These are phyloP conservation scores for Allolobophora icterica DNA, from an alignment of 2,888 invertebrate genomes.

Conservation along the genomic window DNA sequence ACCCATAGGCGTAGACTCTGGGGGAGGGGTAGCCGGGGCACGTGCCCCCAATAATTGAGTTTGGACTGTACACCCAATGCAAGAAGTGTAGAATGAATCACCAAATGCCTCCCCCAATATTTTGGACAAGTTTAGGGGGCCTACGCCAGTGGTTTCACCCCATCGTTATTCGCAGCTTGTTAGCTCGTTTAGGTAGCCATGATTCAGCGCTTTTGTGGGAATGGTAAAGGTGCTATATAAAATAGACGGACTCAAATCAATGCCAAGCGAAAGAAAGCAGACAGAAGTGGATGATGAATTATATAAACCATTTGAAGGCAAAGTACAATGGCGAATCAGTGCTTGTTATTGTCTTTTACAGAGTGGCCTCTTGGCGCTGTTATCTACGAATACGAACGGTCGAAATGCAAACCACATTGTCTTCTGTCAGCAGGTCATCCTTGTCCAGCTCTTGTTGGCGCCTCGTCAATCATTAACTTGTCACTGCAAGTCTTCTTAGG, in stretches of 20 bases:
- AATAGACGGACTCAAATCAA: background rate
- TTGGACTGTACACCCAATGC: too few relatives aligned
- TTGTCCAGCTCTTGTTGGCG: background rate
- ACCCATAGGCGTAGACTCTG: background rate
- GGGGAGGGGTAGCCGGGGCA: too few relatives aligned
- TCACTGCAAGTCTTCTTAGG: conserved; percentile 17
- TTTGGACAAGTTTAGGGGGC: too few relatives aligned
- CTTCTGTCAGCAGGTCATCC: background rate
- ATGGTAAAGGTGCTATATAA: background rate
- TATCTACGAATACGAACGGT: conserved; percentile 41
- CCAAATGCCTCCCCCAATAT: too few relatives aligned
- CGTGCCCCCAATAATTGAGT: too few relatives aligned
- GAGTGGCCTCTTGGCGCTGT: conserved; percentile 45
- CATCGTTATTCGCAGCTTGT: background rate
- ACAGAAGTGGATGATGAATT: background rate
- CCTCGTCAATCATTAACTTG: background rate
- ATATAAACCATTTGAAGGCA: background rate
- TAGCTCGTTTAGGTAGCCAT: background rate
- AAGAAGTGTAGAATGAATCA: too few relatives aligned
- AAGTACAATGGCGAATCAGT: background rate
- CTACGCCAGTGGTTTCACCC: background rate
- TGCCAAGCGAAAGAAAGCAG: background rate
- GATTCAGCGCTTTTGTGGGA: background rate
- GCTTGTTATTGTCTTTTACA: conserved; percentile 31
- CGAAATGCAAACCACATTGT: conserved; percentile 11